Evolutionary conservation across 2,113 vertebrate species (phyloP), one percentile per base, ranked within the genome.

Genomic region (Barbus barbus): DNA sequence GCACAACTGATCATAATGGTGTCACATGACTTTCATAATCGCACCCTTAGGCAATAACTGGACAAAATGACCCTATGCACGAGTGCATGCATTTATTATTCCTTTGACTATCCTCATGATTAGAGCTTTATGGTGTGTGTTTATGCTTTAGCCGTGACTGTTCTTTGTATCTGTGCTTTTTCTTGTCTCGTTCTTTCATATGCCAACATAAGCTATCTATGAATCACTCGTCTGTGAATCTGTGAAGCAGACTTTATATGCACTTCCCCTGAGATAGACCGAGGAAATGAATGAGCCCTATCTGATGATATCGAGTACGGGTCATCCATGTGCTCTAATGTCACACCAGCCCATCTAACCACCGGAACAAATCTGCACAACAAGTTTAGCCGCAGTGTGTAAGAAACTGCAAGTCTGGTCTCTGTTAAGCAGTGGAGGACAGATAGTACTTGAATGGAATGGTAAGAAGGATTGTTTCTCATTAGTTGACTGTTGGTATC

Each of bases 221-320:
- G 75, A 77, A 76, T 77, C 56, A 53, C 51, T 77, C 63, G 24
- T 82, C 78, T 82, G 36, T 86, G 78, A 77, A 80, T 83, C 67
- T 48, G 44, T 79, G 61, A 83, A 67, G 58, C 56, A 80, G 84
- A 56, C 82, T 20, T 71, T 46, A 53, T 80, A 18, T 71, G 9
- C 41, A 56, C 84, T 83, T 88, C 24, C 48, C 82, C 24, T 73
- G 83, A 69, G 79, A 82, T 5, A 8, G 38, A 61, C 63, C 67
- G 61, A 78, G 79, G 81, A 84, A 86, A 85, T 85, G 58, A 87
- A 78, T 26, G 44, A 51, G 36, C 4, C 6, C 69, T 85, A 87
- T 87, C 88, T 83, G 87, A 87, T 83, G 51, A 65, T 63, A 33
- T n/a, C 14, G 24, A 7, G 69, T 76, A 80, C 22, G 73, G 71